A percentile compares a stretch with the other conserved stretches of the same genome.
These are phyloP conservation scores for Aethes cnicana DNA, from an alignment of 2,888 invertebrate genomes.

Conservation along the genomic window DNA sequence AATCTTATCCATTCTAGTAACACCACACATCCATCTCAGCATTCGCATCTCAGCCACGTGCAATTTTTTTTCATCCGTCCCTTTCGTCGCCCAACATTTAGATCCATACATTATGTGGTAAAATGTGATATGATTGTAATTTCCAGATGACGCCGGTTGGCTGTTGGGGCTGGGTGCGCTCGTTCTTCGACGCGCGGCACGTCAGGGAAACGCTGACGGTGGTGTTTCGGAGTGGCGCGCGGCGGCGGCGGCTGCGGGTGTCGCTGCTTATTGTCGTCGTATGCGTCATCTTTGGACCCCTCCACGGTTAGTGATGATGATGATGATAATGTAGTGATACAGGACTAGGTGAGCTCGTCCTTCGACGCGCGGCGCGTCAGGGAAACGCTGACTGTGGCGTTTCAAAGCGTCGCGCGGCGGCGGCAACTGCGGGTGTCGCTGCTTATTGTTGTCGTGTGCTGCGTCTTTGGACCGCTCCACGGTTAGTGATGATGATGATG, in stretches of 20 bases:
- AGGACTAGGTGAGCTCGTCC: no score
- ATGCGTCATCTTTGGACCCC: conserved; percentile 80
- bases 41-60: no score
- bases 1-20: no score
- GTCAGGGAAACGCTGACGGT: conserved; percentile 79
- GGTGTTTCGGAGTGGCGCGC: conserved; percentile 75
- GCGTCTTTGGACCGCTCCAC: no score
- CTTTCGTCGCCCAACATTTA: no score
- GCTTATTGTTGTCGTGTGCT: no score
- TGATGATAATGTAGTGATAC: neutral
- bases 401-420: neutral
- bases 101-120: no score
- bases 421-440: neutral
- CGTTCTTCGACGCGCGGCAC: conserved; percentile 75
- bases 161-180: conserved; percentile 73
- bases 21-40: no score
- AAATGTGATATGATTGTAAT: neutral
- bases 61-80: no score
- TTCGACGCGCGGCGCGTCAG: neutral
- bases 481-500: no score
- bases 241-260: conserved; percentile 72
- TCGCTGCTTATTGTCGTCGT: conserved; percentile 78
- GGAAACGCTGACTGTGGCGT: neutral
- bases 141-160: conserved; percentile 72
- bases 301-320: conserved; percentile 65